phyloP scores from a whole-genome alignment of 1,140 invertebrate genomes.

The Megathymus violae region DNA sequence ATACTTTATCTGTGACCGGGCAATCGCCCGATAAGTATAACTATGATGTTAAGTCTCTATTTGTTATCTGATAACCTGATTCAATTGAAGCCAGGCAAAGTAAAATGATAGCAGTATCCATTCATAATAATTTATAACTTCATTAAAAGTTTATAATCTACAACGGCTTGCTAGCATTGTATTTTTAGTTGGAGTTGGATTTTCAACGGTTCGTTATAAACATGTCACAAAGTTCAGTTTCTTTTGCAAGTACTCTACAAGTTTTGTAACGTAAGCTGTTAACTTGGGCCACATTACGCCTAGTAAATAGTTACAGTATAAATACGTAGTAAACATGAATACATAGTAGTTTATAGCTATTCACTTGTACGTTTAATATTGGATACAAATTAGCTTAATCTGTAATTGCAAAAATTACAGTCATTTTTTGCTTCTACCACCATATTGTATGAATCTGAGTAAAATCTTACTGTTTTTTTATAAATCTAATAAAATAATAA shows the following conservation, averaged over 20 bases:
- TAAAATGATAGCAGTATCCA: not conserved
- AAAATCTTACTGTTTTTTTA: too few species aligned
- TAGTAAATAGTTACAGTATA: too few species aligned
- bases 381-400: too few species aligned
- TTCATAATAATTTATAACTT: conserved; percentile 6
- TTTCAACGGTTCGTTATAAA: not conserved
- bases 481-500: too few species aligned
- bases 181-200: conserved; percentile 10
- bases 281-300: not conserved
- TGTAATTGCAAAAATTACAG: too few species aligned
- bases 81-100: not conserved
- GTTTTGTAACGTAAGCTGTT: not conserved
- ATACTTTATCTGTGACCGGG: conserved; percentile 50
- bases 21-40: conserved; percentile 60
- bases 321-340: too few species aligned
- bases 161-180: conserved; percentile 2
- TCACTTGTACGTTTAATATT: too few species aligned
- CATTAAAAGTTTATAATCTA: conserved; percentile 3
- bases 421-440: too few species aligned
- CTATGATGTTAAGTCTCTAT: not conserved
- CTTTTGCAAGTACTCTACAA: conserved; percentile 1
- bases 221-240: conserved; percentile 16
- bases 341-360: too few species aligned
- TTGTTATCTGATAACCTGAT: not conserved
- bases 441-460: too few species aligned